Conservation (phyloP, 1,140 invertebrate species). For the Zeugodacus cucurbitae region DNA sequence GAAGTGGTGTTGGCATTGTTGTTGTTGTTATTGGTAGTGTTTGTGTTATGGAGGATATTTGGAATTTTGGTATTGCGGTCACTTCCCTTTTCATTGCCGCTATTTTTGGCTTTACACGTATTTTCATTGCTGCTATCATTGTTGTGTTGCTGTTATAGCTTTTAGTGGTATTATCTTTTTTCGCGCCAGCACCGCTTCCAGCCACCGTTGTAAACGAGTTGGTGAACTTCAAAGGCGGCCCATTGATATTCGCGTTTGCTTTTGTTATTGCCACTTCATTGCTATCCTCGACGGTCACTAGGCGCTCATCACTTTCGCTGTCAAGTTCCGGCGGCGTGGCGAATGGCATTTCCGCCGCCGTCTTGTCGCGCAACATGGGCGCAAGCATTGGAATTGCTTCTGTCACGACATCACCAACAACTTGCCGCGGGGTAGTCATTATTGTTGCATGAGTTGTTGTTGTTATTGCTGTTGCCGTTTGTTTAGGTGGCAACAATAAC, state of each 20-base stretch:
- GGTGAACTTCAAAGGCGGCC: neutral
- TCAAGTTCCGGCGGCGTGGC: neutral
- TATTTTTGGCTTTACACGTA: constrained; percentile 46
- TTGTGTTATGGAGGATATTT: neutral
- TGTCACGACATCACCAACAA: constrained; percentile 31
- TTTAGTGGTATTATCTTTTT: neutral
- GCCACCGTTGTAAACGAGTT: neutral
- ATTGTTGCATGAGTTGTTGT: neutral
- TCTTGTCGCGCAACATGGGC: neutral
- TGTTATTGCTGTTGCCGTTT: neutral
- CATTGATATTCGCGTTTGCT: neutral
- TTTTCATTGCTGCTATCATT: neutral
- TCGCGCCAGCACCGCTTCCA: neutral
- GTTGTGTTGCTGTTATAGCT: constrained; percentile 51
- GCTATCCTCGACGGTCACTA: neutral
- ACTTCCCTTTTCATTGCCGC: neutral
- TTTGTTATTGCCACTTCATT: neutral
- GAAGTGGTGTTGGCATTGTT: neutral
- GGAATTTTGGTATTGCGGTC: neutral
- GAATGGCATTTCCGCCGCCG: constrained; percentile 6
- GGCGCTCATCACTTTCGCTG: constrained; percentile 29
- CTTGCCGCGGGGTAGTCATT: constrained; percentile 44
- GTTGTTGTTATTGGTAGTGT: neutral
- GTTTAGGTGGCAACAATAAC: neutral
- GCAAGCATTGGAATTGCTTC: neutral